A percentile compares a stretch with the other conserved stretches of the same genome.
Evolutionary conservation across 92 coral and sea anemone species (phyloP).

Genomic region (Palythoa grandis): DNA sequence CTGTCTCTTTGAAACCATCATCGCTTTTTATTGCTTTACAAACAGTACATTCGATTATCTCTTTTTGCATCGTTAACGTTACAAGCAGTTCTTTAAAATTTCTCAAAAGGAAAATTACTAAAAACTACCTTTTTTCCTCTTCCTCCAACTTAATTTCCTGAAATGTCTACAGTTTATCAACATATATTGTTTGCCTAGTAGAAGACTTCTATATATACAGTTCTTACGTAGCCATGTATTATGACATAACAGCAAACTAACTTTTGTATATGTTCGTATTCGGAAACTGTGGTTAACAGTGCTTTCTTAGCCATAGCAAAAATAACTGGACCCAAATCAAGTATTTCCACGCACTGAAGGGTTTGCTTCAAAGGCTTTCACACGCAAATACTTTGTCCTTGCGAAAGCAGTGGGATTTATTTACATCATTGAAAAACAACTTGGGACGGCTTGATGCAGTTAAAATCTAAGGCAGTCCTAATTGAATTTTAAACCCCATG

Average conservation of each 20-base stretch:
- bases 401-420: not conserved
- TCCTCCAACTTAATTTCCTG: not conserved
- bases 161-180: not conserved
- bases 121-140: not conserved
- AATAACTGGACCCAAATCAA: not conserved
- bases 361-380: not conserved
- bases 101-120: not conserved
- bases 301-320: not conserved
- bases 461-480: slow-evolving; percentile 4
- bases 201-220: slow-evolving; percentile 1
- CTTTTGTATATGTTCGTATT: not conserved
- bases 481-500: slow-evolving; percentile 31
- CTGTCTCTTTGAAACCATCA: too few species aligned
- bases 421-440: not conserved
- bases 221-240: not conserved
- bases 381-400: not conserved
- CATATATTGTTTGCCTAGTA: not conserved
- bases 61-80: not conserved
- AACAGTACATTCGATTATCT: not conserved
- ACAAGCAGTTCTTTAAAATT: too few species aligned
- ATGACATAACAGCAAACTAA: not conserved
- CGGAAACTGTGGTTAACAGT: slow-evolving; percentile 25
- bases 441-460: not conserved
- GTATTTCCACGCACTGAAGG: not conserved
- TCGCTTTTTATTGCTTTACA: not conserved